Conservation (phyloP, 1,140 invertebrate species). For the Papilio polyxenes region DNA sequence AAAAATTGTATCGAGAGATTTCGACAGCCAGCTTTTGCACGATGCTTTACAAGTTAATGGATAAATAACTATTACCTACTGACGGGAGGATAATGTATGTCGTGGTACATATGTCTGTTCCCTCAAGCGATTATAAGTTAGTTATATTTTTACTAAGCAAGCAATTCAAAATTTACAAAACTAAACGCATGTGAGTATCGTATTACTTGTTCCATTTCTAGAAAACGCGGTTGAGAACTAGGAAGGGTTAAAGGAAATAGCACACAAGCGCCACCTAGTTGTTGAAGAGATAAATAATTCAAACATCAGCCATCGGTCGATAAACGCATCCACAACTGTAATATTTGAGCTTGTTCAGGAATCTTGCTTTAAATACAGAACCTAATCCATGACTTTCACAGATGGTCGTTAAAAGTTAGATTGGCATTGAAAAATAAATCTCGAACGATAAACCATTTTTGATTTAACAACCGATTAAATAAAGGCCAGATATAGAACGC, state of each 20-base stretch:
- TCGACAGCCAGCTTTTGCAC: too few relatives aligned
- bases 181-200: neutral
- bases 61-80: too few relatives aligned
- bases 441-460: constrained; percentile 16
- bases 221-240: neutral
- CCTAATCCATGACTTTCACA: neutral
- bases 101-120: too few relatives aligned
- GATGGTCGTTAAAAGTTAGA: constrained; percentile 12
- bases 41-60: too few relatives aligned
- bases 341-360: constrained; percentile 56
- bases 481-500: constrained; percentile 11
- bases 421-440: constrained; percentile 30
- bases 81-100: too few relatives aligned
- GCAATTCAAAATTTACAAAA: neutral
- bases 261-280: constrained; percentile 40
- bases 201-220: constrained; percentile 10
- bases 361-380: constrained; percentile 43
- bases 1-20: too few relatives aligned
- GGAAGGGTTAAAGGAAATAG: constrained; percentile 40
- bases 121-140: neutral
- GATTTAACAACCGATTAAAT: constrained; percentile 32
- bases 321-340: constrained; percentile 55
- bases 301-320: constrained; percentile 53
- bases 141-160: neutral
- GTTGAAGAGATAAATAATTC: constrained; percentile 62